A percentile compares a stretch with the other conserved stretches of the same genome.
Evolutionary conservation across 92 coral and sea anemone species (phyloP).

Genomic region (Zoanthus sociatus): DNA sequence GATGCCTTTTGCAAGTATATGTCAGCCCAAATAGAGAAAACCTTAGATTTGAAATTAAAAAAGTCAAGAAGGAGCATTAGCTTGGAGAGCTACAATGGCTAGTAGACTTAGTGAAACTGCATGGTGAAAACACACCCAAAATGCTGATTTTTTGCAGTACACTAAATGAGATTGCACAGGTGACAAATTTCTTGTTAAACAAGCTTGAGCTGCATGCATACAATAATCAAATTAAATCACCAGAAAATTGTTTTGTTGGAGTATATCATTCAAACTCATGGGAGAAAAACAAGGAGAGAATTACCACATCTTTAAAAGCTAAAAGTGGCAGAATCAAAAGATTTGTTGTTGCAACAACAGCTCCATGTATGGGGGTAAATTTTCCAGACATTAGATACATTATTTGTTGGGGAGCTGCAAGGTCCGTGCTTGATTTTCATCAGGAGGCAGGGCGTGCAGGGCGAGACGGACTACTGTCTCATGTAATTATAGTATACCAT

Average conservation of each 20-base stretch:
- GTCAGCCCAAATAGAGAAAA: slow-evolving; percentile 19
- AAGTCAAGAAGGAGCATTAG: not conserved
- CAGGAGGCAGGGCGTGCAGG: not conserved
- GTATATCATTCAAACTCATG: not conserved
- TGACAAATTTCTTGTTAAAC: not conserved
- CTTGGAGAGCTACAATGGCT: slow-evolving; percentile 20
- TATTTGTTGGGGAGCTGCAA: not conserved
- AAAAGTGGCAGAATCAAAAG: not conserved
- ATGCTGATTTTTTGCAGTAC: slow-evolving; percentile 3
- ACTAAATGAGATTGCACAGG: slow-evolving; percentile 8
- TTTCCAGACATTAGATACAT: slow-evolving; percentile 1
- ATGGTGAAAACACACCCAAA: not conserved
- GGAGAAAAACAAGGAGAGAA: not conserved
- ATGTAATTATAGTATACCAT: not conserved
- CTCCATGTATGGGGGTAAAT: not conserved
- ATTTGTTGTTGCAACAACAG: not conserved
- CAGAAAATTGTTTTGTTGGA: not conserved
- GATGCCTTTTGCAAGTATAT: too few species aligned
- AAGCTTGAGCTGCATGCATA: not conserved
- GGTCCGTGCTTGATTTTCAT: not conserved
- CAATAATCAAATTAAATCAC: not conserved
- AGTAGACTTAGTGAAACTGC: not conserved
- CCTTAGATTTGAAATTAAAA: not conserved
- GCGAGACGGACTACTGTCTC: not conserved
- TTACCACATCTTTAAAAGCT: not conserved